These are phyloP conservation scores for Lasioglossum vierecki DNA, from an alignment of 2,888 invertebrate species.

Conservation along the genomic window DNA sequence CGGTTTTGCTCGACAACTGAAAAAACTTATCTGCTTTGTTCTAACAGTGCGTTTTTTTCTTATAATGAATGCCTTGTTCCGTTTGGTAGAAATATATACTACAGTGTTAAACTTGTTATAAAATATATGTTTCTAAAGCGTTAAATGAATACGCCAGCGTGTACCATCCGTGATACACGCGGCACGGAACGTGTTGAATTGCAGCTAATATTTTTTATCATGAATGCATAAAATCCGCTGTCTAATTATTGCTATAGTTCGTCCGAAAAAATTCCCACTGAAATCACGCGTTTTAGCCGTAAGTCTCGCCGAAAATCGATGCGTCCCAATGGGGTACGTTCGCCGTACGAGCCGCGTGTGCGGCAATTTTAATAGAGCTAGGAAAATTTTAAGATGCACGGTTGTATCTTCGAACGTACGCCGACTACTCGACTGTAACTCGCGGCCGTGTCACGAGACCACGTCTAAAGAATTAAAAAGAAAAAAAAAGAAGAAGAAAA, in stretches of 20 bases:
- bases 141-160: too few relatives aligned
- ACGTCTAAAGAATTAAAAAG: conserved; percentile 37
- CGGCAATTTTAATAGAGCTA: conserved; percentile 64
- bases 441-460: conserved; percentile 41
- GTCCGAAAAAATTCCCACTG: background rate
- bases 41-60: too few relatives aligned
- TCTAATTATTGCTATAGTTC: background rate
- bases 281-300: conserved; percentile 1
- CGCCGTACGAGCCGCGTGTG: conserved; percentile 59
- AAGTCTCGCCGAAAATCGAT: conserved; percentile 29
- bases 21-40: too few relatives aligned
- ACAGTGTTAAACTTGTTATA: too few relatives aligned
- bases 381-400: conserved; percentile 63
- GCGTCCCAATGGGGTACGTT: conserved; percentile 42
- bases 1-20: too few relatives aligned
- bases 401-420: conserved; percentile 51
- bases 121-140: too few relatives aligned
- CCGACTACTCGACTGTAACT: conserved; percentile 62
- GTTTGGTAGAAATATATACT: too few relatives aligned
- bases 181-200: too few relatives aligned
- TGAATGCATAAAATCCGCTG: too few relatives aligned
- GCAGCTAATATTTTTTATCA: too few relatives aligned
- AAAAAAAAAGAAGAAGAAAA: conserved; percentile 33
- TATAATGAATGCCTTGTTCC: too few relatives aligned
- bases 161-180: too few relatives aligned